Base-by-base conservation (phyloP, 2,113 vertebrate species). In the Damaliscus lunatus region DNA sequence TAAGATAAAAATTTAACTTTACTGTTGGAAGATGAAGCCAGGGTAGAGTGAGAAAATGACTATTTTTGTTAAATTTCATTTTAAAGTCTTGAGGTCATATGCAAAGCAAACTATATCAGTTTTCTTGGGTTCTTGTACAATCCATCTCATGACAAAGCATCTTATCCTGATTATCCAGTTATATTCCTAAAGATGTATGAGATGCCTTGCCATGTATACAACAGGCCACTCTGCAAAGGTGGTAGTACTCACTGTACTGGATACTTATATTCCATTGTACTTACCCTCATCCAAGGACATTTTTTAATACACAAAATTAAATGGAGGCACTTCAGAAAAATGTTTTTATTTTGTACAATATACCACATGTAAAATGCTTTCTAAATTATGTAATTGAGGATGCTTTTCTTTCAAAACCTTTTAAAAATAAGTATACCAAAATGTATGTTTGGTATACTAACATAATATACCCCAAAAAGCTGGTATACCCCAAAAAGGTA, bases 1-100 rank as follows among this genome's bases (percentile, higher is more conserved):
- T 31, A 93, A 74, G 48, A 94, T 82, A 91, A 96, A 97, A 98
- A 62, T 71, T 64, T 88, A 98, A 91, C 60, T 90, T 52, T 96
- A 40, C 29, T 88, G 4, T 27, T 96, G 13, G 46, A 97, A 92
- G 60, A 82, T 84, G 60, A 86, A 94, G 15, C 12, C 90, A 87
- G 11, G 33, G 23, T 59, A 36, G 33, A 91, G 31, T 78, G 8
- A 57, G 29, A 62, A 96, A 25, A 62, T 53, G 90, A 88, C 46
- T 84, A 52, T 80, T 92, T 96, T 94, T 95, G 31, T n/a, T 16
- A 60, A 97, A 92, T 92, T 10, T 87, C 88, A 88, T 86, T 92
- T 84, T 91, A 97, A 96, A 97, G 96, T 93, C 91, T 96, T 96
- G 71, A 74, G 62, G 92, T 92, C 9, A 81, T 23, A 74, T 96